Base-by-base conservation (phyloP, 2,113 vertebrate genomes). In the Brachyhypopomus gauderio region DNA sequence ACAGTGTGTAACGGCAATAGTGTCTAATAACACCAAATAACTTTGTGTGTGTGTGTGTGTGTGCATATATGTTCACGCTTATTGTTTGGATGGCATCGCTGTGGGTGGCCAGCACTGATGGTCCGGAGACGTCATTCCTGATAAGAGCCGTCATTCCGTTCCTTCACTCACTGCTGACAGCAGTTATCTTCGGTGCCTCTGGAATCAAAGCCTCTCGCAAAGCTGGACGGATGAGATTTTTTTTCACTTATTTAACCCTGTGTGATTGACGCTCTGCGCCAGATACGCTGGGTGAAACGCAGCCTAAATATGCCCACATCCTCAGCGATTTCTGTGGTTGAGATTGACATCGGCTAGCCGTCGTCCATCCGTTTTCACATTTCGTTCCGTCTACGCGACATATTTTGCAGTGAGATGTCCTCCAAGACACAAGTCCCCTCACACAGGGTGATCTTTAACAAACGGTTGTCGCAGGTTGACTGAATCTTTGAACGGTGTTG, bases 171-270 rank as follows among this genome's bases (percentile, higher is more conserved):
- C 80, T 75, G 79, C 41, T 84, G 84, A 86, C 82, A 85, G 80
- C 60, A 59, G 16, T 23, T 60, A 62, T 25, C 22, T 20, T 69
- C 38, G 8, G 17, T 20, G 23, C 4, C 20, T 2, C 20, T 2
- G 66, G 76, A 90, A 87, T 87, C 22, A 20, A 3, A 62, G 22
- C 30, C 8, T 27, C 83, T 60, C 19, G 22, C 17, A 58, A 71
- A 82, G n/a, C 72, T 11, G 22, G 88, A 88, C 76, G 66, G 87
- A 81, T 81, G 58, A 78, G 82, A 91, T 91, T 62, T 79, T 52
- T 81, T 88, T 87, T 22, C 20, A 66, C 67, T 66, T 81, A 84
- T 84, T 72, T n/a, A 52, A 27, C 52, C 8, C 2, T 14, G 52
- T 36, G 63, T 82, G 70, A 77, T 38, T 45, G 77, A 82, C 67